A percentile compares a stretch with the other conserved stretches of the same genome.
Evolutionary conservation across 1,140 invertebrate species (phyloP).

Genomic region (Lasioglossum baleicum): DNA sequence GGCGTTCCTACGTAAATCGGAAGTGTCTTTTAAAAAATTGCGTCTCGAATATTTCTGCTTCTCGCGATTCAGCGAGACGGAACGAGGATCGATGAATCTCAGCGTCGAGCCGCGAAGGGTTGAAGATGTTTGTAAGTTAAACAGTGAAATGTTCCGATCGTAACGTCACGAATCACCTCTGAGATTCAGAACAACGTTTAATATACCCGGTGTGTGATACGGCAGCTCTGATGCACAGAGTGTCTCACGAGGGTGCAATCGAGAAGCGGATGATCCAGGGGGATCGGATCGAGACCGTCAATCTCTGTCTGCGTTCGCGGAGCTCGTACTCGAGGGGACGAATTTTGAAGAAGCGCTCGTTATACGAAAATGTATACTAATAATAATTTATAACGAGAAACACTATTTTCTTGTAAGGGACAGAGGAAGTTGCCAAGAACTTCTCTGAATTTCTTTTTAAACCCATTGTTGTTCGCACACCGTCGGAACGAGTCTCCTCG

Average conservation of each 20-base stretch:
- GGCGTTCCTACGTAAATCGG: no score
- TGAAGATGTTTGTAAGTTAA: constrained; percentile 16
- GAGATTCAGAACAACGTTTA: constrained; percentile 6
- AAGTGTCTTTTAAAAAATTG: no score
- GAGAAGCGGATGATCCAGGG: not conserved
- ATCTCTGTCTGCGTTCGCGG: no score
- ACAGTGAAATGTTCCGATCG: constrained; percentile 1
- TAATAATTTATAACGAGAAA: constrained; percentile 6
- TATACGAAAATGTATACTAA: constrained; percentile 4
- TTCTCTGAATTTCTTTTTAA: not conserved
- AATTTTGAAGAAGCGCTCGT: not conserved
- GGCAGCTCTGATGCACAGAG: not conserved
- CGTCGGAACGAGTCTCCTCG: not conserved
- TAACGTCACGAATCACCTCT: constrained; percentile 6
- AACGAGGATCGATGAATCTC: not conserved
- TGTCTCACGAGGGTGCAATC: constrained; percentile 1
- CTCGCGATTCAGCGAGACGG: no score
- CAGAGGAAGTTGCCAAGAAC: not conserved
- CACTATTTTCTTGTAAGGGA: not conserved
- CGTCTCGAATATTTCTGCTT: no score
- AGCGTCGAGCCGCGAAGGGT: constrained; percentile 16
- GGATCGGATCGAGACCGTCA: not conserved
- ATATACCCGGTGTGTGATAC: not conserved
- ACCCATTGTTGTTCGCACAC: not conserved
- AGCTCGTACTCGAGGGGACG: not conserved